phyloP scores from a whole-genome alignment of 1,140 invertebrate genomes.

The Oscheius sp. region DNA sequence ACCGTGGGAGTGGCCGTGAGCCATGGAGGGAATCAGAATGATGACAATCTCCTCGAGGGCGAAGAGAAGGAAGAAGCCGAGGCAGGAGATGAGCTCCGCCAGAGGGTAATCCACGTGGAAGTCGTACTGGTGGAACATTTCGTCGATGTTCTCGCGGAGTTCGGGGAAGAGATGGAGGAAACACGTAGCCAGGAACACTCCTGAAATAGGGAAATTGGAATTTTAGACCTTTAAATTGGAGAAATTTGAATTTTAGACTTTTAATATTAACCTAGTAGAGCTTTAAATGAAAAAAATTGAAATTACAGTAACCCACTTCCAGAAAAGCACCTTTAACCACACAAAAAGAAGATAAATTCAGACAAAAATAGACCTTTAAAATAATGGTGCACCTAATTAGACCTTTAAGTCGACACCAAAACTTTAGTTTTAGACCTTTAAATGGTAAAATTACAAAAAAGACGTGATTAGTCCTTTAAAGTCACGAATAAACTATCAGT shows the following conservation, averaged over 20 bases:
- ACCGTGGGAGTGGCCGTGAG: constrained; percentile 51
- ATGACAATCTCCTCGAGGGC: constrained; percentile 75
- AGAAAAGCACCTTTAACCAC: too few relatives aligned
- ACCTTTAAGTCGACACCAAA: too few relatives aligned
- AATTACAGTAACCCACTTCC: constrained; percentile 64
- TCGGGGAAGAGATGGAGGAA: constrained; percentile 80
- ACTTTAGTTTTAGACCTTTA: too few relatives aligned
- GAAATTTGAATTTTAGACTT: too few relatives aligned
- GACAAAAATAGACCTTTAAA: too few relatives aligned
- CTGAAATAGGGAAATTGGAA: too few relatives aligned
- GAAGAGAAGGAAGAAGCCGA: constrained; percentile 81
- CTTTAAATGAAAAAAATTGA: constrained; percentile 1
- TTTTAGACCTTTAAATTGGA: too few relatives aligned
- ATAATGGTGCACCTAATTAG: too few relatives aligned
- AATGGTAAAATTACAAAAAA: too few relatives aligned
- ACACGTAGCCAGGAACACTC: constrained; percentile 77
- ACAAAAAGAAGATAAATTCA: too few relatives aligned
- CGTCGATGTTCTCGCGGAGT: constrained; percentile 62
- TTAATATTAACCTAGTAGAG: background rate
- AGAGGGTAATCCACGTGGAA: constrained; percentile 65
- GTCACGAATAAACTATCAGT: too few relatives aligned
- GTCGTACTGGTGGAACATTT: constrained; percentile 25
- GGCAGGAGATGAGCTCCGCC: constrained; percentile 72
- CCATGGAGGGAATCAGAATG: constrained; percentile 50
- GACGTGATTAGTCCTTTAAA: too few relatives aligned